A percentile compares a stretch with the other conserved stretches of the same genome.
Conservation (phyloP, 2,888 invertebrate genomes). For the Caradrina kadenii region DNA sequence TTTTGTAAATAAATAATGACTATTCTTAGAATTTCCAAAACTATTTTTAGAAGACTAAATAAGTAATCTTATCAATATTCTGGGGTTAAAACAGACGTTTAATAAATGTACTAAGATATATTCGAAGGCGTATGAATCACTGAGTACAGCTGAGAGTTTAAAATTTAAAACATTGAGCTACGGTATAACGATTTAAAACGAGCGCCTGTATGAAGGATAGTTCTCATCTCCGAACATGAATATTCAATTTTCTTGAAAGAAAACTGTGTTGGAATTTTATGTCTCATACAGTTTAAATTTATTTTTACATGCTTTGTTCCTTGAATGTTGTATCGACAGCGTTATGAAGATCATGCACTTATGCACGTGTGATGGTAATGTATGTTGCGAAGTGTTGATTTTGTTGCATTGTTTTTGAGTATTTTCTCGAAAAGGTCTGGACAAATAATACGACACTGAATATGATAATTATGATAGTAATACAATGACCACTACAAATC, state of each 20-base stretch:
- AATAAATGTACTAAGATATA: conserved; percentile 39
- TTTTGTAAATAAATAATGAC: conserved; percentile 32
- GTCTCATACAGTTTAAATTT: conserved; percentile 49
- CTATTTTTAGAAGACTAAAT: background rate
- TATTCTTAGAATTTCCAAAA: conserved; percentile 13
- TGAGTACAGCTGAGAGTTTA: conserved; percentile 29
- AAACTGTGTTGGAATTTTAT: conserved; percentile 72
- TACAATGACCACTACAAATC: too few relatives aligned
- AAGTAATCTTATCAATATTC: conserved; percentile 20
- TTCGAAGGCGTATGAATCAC: conserved; percentile 44
- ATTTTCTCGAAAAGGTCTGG: too few relatives aligned
- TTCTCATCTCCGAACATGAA: conserved; percentile 71
- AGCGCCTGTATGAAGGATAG: conserved; percentile 66
- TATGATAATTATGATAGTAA: too few relatives aligned
- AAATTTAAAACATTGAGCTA: conserved; percentile 47
- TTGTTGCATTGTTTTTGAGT: conserved; percentile 3
- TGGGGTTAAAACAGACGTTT: conserved; percentile 5
- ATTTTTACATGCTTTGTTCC: conserved; percentile 22
- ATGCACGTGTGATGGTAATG: background rate
- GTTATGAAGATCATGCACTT: conserved; percentile 1
- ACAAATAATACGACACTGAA: too few relatives aligned
- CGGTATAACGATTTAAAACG: conserved; percentile 51
- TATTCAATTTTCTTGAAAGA: conserved; percentile 80
- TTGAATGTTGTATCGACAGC: background rate
- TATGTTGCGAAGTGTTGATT: background rate